Evolutionary conservation across 2,797 vertebrate species (phyloP).

Genomic region (Simalia tracyae): DNA sequence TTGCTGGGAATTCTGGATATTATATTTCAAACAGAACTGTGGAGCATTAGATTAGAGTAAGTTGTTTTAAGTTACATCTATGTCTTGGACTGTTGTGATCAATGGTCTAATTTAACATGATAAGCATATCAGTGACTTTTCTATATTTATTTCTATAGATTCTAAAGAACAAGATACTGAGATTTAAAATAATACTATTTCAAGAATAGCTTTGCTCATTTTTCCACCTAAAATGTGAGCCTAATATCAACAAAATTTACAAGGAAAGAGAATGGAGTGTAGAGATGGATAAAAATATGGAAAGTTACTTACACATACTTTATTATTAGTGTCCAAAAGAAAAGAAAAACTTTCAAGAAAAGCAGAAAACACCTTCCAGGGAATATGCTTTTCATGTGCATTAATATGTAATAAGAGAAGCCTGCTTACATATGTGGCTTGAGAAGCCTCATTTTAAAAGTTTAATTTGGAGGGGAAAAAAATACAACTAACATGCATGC

Average conservation of each 20-base stretch:
- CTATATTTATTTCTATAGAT: neutral
- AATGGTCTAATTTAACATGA: neutral
- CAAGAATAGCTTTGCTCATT: conserved; percentile 22
- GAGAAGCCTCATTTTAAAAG: conserved; percentile 38
- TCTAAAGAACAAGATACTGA: conserved; percentile 17
- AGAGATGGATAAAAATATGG: conserved; percentile 16
- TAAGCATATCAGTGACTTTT: neutral
- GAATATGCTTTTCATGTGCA: conserved; percentile 31
- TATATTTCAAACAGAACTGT: neutral
- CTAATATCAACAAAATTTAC: conserved; percentile 29
- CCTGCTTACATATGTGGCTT: conserved; percentile 33
- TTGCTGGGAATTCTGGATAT: neutral
- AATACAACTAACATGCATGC: conserved; percentile 17
- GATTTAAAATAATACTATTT: conserved; percentile 1
- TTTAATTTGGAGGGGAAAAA: conserved; percentile 55
- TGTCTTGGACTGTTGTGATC: neutral
- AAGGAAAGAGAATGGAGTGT: conserved; percentile 18
- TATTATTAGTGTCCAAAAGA: neutral
- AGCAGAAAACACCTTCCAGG: conserved; percentile 19
- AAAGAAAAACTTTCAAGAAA: neutral
- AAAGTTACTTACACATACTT: conserved; percentile 1
- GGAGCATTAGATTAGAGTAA: neutral
- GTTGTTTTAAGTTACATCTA: neutral
- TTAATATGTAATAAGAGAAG: conserved; percentile 21
- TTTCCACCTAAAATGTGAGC: conserved; percentile 22